Evolutionary conservation across 2,888 invertebrate genomes (phyloP), one percentile per base, ranked within the genome.

Genomic region (Calameuta pallipes): DNA sequence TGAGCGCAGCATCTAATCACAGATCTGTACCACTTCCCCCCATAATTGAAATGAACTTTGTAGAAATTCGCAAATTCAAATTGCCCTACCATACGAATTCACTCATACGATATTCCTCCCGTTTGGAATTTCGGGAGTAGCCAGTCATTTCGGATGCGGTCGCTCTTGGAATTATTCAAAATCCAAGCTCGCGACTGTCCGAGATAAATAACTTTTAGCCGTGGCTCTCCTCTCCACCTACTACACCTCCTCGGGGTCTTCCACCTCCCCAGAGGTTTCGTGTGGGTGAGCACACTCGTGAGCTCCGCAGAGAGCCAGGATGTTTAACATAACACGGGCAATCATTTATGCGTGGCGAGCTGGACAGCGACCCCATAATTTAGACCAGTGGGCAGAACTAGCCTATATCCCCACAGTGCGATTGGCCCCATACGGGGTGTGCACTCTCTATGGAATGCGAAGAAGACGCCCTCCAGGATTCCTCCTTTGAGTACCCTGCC

Each of bases 291-390:
- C 76, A 75, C 74, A 79, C 56, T 34, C 71, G 78, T 79, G 80
- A 80, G 79, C 76, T 82, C 73, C 79, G 75, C 71, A 34, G 71
- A 71, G 78, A 69, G 81, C 78, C 84, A 84, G 87, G 88, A 91
- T 91, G 90, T 91, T 91, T 90, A 91, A 91, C 91, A 91, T 91
- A 90, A 91, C 89, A 88, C 89, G 89, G 86, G 90, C 90, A 90
- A 91, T 91, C 90, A 91, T 90, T 91, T 91, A 91, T 89, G 87
- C 89, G 89, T 87, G 87, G 86, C 88, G 85, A 88, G 87, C 85
- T 86, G 87, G 88, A 89, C 85, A 87, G 89, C 89, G 89, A 90
- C 88, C 90, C 89, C 89, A 90, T 91, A 89, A 90, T 89, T 91
- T 89, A 91, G 87, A 85, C 78, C 86, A 84, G 88, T 88, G 88